Evolutionary conservation across 2,113 vertebrate species (phyloP), one percentile per base, ranked within the genome.

Genomic region (Smithornis capensis): DNA sequence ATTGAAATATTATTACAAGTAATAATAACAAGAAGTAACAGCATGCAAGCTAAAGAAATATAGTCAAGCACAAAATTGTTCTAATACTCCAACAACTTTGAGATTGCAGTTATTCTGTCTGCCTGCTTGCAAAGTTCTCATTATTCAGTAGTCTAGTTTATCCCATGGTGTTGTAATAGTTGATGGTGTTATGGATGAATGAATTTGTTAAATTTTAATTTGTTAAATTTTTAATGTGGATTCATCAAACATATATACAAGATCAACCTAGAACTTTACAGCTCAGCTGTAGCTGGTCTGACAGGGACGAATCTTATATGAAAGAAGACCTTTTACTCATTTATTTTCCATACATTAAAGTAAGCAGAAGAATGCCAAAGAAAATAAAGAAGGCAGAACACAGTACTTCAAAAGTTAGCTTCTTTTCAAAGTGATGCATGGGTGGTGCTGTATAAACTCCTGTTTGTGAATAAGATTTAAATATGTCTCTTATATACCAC

Each of bases 221-320:
- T 92, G 71, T 76, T 91, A 3, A 92, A 44, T 35, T 42, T 96
- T 95, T 96, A 90, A 57, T 3, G 0, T 40, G 49, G 33, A 84
- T 89, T 92, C 83, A 85, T 95, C 73, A 95, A 88, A 87, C 57
- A 45, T 49, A 40, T 88, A 83, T 95, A 90, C 37, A 95, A 95
- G 95, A 93, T 83, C 87, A 93, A 42, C 19, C 10, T 95, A 80
- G 69, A 56, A 89, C 57, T 67, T 87, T 71, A 94, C 95, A 65
- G 27, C 24, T 90, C 70, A 59, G 14, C 89, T 94, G 70, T 94
- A 87, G 31, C 19, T 81, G 52, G 87, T 89, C 70, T 87, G 49
- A 73, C 84, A 92, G 31, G 28, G 75, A 92, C 85, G 38, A 94
- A 83, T 91, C 77, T 90, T 70, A 49, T 29, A 76, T 21, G 52